These are phyloP conservation scores for Bedellia somnulentella DNA, from an alignment of 2,888 invertebrate genomes.

Conservation along the genomic window DNA sequence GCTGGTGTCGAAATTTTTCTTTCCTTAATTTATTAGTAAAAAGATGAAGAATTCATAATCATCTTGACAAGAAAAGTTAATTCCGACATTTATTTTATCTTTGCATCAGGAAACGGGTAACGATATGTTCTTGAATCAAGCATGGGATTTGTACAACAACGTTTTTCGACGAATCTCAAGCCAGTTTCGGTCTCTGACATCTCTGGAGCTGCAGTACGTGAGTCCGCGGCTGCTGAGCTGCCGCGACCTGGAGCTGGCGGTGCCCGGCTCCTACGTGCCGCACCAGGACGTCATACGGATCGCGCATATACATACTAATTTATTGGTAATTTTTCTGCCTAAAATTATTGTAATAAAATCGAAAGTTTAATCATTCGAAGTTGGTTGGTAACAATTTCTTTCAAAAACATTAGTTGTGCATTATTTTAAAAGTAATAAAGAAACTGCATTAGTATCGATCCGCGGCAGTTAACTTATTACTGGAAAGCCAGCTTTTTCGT, in stretches of 20 bases:
- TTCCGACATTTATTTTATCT: too few species aligned
- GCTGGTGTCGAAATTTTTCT: too few species aligned
- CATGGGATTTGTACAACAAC: slow-evolving; percentile 99
- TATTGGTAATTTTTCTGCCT: slow-evolving; percentile 77
- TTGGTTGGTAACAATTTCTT: too few species aligned
- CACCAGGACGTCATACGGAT: slow-evolving; percentile 84
- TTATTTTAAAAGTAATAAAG: too few species aligned
- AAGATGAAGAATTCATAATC: too few species aligned
- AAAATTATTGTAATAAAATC: too few species aligned
- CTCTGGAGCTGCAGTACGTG: slow-evolving; percentile 90
- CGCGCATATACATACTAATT: slow-evolving; percentile 81
- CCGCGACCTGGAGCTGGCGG: slow-evolving; percentile 89
- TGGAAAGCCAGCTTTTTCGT: too few species aligned
- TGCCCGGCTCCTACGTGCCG: slow-evolving; percentile 98
- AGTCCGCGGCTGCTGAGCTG: slow-evolving; percentile 87
- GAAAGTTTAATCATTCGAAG: slow-evolving; percentile 26
- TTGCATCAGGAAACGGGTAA: slow-evolving; percentile 75
- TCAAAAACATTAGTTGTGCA: too few species aligned
- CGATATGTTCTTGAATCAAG: slow-evolving; percentile 91
- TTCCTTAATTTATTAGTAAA: too few species aligned
- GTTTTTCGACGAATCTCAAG: slow-evolving; percentile 95
- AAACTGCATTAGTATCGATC: too few species aligned
- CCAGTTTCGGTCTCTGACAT: slow-evolving; percentile 88
- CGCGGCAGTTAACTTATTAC: too few species aligned
- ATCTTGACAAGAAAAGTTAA: too few species aligned